Evolutionary conservation across 2,113 vertebrate species (phyloP).

Genomic region (Engraulis encrasicolus): DNA sequence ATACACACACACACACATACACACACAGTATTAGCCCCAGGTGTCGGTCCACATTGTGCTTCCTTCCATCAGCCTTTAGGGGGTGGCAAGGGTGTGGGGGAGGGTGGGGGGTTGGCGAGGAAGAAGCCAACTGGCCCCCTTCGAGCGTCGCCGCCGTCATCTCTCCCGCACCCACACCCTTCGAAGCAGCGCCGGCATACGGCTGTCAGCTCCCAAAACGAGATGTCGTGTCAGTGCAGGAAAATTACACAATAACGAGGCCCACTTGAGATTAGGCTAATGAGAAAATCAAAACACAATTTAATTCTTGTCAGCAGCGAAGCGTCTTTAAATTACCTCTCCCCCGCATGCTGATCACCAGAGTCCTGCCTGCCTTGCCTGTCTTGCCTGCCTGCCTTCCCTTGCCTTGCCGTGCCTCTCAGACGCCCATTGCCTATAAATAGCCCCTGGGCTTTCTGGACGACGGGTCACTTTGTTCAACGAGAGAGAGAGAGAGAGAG

Average conservation of each 20-base stretch:
- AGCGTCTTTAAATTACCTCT: conserved; percentile 80
- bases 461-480: conserved; percentile 52
- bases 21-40: conserved; percentile 42
- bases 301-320: conserved; percentile 82
- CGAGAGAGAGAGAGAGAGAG: neutral
- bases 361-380: no score
- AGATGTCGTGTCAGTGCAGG: conserved; percentile 72
- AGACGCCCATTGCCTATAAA: conserved; percentile 70
- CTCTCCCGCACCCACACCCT: conserved; percentile 40
- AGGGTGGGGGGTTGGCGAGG: conserved; percentile 13
- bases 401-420: no score
- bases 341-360: conserved; percentile 77
- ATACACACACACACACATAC: conserved; percentile 45
- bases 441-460: conserved; percentile 69
- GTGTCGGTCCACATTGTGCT: conserved; percentile 55
- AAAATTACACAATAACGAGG: conserved; percentile 81
- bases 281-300: conserved; percentile 89
- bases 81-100: no score
- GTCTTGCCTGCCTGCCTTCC: no score
- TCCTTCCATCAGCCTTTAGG: conserved; percentile 56
- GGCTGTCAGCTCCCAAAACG: conserved; percentile 78
- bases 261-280: conserved; percentile 84
- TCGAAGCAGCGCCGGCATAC: conserved; percentile 69
- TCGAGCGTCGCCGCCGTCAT: conserved; percentile 19
- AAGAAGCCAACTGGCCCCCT: conserved; percentile 48